Base-by-base conservation (phyloP, 2,113 vertebrate genomes). In the Thalassoma bifasciatum region DNA sequence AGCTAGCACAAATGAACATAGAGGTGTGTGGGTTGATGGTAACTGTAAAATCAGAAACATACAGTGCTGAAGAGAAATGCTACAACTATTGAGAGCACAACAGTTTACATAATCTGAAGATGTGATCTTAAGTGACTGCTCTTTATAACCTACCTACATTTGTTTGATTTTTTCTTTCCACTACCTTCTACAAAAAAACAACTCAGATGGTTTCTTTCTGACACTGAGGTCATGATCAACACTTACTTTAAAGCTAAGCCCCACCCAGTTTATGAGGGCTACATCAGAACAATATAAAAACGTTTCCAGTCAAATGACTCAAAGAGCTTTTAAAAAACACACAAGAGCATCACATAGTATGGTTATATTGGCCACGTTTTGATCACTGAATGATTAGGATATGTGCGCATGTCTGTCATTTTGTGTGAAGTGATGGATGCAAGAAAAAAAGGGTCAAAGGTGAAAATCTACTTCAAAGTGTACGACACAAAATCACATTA, bases 401-500 rank as follows among this genome's bases (percentile, higher is more conserved):
- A 19, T 81, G 68, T 59, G 72, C 54, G 44, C 71, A 14, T 82
- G 2, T 75, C n/a, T 66, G 52, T 71, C 17, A 38, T 44, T 65
- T 24, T 57, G n/a, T 74, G 49, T 62, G 52, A 34, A 57, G 74
- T 81, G 73, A 79, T 74, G 71, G 76, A 82, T 83, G 59, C 58
- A 72, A 76, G 36, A 71, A 87, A 84, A n/a, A 62, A 78, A 81
- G 74, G 71, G 66, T 49, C 19, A 65, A 81, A 81, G 5, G 78
- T 87, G 80, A 69, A 79, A 69, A 9, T 77, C 75, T 84, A 91
- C 77, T 79, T 88, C 30, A 86, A 86, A 86, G 72, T 81, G 66
- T 89, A 93, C 86, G 40, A 64, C 87, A 93, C 87, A 85, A 83
- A 88, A 83, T 88, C 86, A 93, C 90, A 83, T 82, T 80, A 90